These are phyloP conservation scores for Onychomys torridus DNA, from an alignment of 2,797 vertebrate species.

Conservation along the genomic window DNA sequence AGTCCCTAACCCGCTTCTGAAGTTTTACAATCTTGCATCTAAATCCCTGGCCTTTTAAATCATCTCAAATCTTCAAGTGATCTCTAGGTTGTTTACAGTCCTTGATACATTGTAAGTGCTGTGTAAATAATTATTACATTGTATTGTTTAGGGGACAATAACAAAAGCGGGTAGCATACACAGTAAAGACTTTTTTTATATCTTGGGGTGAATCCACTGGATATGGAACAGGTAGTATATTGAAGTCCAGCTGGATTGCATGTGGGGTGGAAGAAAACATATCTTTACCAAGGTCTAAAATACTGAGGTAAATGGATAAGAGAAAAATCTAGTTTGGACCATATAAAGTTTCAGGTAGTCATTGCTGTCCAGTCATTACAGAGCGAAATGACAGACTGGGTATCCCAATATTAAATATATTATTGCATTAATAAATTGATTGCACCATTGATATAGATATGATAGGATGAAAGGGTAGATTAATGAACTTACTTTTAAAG, in stretches of 20 bases:
- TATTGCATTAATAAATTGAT: conserved; percentile 1
- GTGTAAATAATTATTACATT: neutral
- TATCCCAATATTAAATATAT: neutral
- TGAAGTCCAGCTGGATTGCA: neutral
- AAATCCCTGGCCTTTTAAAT: neutral
- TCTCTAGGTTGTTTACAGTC: neutral
- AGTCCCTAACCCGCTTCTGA: too few species aligned
- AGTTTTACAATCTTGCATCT: too few species aligned
- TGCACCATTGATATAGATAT: neutral
- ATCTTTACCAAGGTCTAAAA: conserved; percentile 22
- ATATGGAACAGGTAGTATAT: neutral
- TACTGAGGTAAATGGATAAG: neutral
- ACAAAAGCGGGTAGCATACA: neutral
- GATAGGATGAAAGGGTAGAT: too few species aligned
- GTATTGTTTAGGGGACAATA: neutral
- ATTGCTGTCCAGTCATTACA: conserved; percentile 2
- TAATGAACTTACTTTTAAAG: too few species aligned
- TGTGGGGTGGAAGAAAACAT: neutral
- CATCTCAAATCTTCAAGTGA: neutral
- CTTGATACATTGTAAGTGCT: neutral
- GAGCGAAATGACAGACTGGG: neutral
- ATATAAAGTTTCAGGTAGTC: neutral
- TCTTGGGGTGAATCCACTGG: neutral
- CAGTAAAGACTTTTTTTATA: neutral
- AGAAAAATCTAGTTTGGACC: conserved; percentile 30